Conservation (phyloP, 1,140 invertebrate genomes). For the Goniozus legneri region DNA sequence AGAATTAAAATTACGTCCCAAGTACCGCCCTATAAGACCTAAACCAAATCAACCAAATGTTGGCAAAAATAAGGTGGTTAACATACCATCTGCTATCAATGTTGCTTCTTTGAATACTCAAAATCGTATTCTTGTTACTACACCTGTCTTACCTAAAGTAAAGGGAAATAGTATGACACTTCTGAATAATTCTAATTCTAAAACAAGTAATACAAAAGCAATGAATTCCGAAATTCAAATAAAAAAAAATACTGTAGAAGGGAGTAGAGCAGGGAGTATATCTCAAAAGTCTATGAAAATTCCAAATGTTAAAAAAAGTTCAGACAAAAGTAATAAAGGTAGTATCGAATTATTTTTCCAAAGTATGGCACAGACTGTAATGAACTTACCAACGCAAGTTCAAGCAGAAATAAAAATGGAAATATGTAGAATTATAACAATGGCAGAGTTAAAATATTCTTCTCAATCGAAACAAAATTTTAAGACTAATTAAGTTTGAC, state of each 20-base stretch:
- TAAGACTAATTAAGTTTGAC: background rate
- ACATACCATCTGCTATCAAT: background rate
- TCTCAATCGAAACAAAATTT: background rate
- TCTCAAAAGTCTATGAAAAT: no score
- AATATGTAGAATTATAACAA: conserved; percentile 45
- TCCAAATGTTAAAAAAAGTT: background rate
- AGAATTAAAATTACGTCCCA: background rate
- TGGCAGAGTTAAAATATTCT: conserved; percentile 39
- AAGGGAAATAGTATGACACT: background rate
- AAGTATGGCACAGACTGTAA: conserved; percentile 45
- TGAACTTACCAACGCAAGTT: conserved; percentile 37
- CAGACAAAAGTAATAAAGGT: conserved; percentile 19
- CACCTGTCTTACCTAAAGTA: background rate
- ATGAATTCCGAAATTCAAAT: no score
- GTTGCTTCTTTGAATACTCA: background rate
- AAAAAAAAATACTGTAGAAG: no score
- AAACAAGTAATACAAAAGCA: background rate
- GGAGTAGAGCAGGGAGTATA: no score
- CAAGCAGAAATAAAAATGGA: conserved; percentile 49
- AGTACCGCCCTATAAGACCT: background rate
- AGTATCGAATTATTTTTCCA: conserved; percentile 46
- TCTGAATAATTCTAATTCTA: background rate
- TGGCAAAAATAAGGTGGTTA: background rate
- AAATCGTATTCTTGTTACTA: conserved; percentile 1
- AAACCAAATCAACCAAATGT: background rate